Conservation (phyloP, 30 jellyfish, hydroid and myxozoan genomes). For the Rhopilema esculentum region DNA sequence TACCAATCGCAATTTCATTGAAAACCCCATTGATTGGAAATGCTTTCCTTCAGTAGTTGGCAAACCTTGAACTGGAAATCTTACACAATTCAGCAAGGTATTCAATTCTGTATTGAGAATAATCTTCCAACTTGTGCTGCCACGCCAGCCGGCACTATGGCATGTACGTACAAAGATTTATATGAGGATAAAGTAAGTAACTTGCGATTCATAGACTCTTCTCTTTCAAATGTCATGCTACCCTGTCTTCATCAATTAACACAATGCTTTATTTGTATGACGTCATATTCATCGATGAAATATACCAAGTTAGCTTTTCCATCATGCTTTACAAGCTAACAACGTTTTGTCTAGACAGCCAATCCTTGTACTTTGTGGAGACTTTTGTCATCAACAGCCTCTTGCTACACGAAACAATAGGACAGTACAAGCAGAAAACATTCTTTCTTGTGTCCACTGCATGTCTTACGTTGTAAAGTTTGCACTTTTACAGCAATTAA, state of each 20-base stretch:
- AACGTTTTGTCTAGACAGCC: not conserved
- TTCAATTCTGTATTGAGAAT: not conserved
- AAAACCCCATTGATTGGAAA: not conserved
- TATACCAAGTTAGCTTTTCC: not conserved
- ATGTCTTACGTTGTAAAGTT: not conserved
- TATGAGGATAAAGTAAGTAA: not conserved
- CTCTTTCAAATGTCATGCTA: constrained; percentile 4
- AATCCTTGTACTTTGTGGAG: not conserved
- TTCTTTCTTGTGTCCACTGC: not conserved
- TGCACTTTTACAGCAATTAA: not conserved
- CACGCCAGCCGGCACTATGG: not conserved
- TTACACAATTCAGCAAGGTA: not conserved
- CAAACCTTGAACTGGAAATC: constrained; percentile 10
- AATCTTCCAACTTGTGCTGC: not conserved
- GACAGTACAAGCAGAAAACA: not conserved
- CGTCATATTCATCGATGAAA: constrained; percentile 1
- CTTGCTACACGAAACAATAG: not conserved
- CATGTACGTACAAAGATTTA: not conserved
- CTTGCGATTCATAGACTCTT: constrained; percentile 10
- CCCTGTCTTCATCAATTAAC: not conserved
- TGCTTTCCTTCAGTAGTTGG: not conserved
- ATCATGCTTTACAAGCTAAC: not conserved
- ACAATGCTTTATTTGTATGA: not conserved
- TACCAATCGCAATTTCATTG: not conserved
- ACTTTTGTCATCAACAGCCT: constrained; percentile 27